These are phyloP conservation scores for Eupithecia pulchellata DNA, from an alignment of 2,888 invertebrate species.

Conservation along the genomic window DNA sequence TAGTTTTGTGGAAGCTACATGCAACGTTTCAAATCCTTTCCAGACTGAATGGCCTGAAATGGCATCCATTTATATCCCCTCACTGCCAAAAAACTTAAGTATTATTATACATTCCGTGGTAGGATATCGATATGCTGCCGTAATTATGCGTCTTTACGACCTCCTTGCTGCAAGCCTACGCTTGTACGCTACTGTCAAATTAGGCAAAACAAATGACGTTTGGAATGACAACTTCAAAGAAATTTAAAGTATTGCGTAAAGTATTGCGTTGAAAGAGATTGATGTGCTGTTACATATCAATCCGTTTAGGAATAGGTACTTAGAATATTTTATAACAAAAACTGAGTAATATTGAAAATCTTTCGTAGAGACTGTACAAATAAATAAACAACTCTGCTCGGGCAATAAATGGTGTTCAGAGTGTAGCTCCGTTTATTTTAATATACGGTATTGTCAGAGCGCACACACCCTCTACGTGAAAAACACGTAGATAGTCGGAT, in stretches of 20 bases:
- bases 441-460: slow-evolving; percentile 19
- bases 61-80: not conserved
- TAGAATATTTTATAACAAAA: not conserved
- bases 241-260: too few species aligned
- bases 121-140: too few species aligned
- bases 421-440: slow-evolving; percentile 33
- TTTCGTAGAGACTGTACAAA: slow-evolving; percentile 9
- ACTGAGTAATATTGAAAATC: not conserved
- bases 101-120: too few species aligned
- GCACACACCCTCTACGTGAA: not conserved
- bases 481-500: not conserved
- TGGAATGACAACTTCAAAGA: too few species aligned
- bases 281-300: not conserved
- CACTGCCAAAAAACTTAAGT: too few species aligned
- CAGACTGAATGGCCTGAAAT: not conserved
- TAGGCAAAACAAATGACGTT: not conserved
- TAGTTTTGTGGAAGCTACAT: not conserved
- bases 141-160: not conserved
- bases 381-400: slow-evolving; percentile 22
- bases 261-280: too few species aligned
- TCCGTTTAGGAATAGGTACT: not conserved
- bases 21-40: not conserved
- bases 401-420: slow-evolving; percentile 17
- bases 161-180: not conserved
- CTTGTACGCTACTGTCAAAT: not conserved